phyloP scores from a whole-genome alignment of 2,888 invertebrate species.

The Trimorus sp. region DNA sequence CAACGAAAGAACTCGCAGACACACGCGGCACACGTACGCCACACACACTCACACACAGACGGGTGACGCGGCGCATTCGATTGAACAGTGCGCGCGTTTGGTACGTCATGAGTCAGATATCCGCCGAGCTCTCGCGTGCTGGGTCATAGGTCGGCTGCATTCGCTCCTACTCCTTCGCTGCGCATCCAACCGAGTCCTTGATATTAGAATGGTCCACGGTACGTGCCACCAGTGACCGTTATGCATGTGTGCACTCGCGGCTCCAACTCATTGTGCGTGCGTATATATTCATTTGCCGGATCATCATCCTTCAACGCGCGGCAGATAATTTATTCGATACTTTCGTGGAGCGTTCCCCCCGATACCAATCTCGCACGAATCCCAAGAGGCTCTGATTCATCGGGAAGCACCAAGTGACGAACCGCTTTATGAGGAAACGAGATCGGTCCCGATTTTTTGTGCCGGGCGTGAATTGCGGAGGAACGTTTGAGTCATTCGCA shows the following conservation, averaged over 20 bases:
- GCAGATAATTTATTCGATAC: conserved; percentile 33
- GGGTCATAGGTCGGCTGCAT: conserved; percentile 79
- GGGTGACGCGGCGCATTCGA: conserved; percentile 70
- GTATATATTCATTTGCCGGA: conserved; percentile 35
- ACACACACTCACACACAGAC: conserved; percentile 41
- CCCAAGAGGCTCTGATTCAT: conserved; percentile 28
- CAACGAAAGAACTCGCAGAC: conserved; percentile 57
- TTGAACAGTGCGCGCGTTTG: conserved; percentile 71
- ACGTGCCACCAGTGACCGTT: conserved; percentile 75
- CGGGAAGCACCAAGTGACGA: conserved; percentile 37
- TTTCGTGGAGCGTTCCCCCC: conserved; percentile 15
- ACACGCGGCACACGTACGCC: conserved; percentile 47
- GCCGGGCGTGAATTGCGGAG: conserved; percentile 13
- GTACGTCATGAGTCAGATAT: conserved; percentile 80
- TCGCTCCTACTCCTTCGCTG: conserved; percentile 74
- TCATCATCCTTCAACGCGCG: conserved; percentile 30
- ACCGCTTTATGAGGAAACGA: conserved; percentile 31
- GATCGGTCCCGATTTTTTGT: conserved; percentile 27
- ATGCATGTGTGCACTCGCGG: conserved; percentile 61
- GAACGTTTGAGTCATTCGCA: conserved; percentile 27
- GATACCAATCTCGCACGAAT: conserved; percentile 25
- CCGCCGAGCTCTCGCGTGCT: conserved; percentile 79
- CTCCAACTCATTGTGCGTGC: conserved; percentile 43
- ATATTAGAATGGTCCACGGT: conserved; percentile 80
- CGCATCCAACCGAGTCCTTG: conserved; percentile 76